These are phyloP conservation scores for Threskiornis aethiopicus DNA, from an alignment of 2,797 vertebrate species.

Conservation along the genomic window DNA sequence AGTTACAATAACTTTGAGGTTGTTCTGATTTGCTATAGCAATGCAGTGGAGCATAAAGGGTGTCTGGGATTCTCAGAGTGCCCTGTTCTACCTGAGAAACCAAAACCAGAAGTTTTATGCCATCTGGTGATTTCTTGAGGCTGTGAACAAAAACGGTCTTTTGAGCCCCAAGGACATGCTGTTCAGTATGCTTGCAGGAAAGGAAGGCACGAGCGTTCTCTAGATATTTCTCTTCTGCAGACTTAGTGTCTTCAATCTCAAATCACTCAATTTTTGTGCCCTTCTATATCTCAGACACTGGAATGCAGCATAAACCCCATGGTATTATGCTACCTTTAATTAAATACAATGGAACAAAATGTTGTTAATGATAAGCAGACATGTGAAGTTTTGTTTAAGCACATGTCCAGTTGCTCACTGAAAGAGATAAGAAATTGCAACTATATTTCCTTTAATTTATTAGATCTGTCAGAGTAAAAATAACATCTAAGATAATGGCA, in stretches of 20 bases:
- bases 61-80: background rate
- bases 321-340: conserved; percentile 13
- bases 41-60: background rate
- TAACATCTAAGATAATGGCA: conserved; percentile 42
- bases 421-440: conserved; percentile 42
- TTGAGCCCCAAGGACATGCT: background rate
- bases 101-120: background rate
- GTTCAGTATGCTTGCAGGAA: background rate
- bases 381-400: conserved; percentile 33
- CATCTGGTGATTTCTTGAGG: background rate
- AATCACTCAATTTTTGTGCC: background rate
- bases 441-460: conserved; percentile 52
- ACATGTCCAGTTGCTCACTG: background rate
- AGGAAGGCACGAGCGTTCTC: background rate
- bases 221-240: background rate
- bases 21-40: background rate
- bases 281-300: background rate
- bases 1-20: background rate
- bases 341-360: conserved; percentile 3
- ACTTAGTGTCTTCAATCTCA: background rate
- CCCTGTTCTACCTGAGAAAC: background rate
- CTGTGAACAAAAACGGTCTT: background rate
- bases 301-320: background rate
- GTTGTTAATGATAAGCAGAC: conserved; percentile 17
- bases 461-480: conserved; percentile 57